Percentiles rank a stretch among this genome's conserved stretches.
Conservation (phyloP, 2,113 vertebrate genomes). For the Carassius gibelio region DNA sequence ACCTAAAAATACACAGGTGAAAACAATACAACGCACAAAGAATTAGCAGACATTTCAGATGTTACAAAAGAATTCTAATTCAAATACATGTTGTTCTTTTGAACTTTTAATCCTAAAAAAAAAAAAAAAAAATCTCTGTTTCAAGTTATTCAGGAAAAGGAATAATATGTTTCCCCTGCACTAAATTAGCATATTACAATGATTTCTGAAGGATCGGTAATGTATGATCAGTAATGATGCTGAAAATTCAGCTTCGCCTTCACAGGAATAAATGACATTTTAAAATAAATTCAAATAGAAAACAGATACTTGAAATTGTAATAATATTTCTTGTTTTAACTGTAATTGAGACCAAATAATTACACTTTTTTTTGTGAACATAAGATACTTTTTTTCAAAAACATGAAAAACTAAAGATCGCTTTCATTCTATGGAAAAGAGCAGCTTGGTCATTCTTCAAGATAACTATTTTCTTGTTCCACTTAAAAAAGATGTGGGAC, state of each 20-base stretch:
- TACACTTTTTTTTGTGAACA: not conserved
- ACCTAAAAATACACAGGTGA: constrained; percentile 72
- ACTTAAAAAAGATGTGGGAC: not conserved
- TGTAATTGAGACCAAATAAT: not conserved
- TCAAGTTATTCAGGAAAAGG: too few relatives aligned
- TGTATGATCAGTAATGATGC: not conserved
- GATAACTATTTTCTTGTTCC: not conserved
- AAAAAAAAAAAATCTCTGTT: too few relatives aligned
- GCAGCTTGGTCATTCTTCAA: constrained; percentile 4
- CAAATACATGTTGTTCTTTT: too few relatives aligned
- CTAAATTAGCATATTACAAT: not conserved
- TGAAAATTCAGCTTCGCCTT: not conserved
- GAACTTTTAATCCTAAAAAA: too few relatives aligned
- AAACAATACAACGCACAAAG: not conserved
- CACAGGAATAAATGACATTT: not conserved
- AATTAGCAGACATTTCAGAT: not conserved
- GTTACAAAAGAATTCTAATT: not conserved
- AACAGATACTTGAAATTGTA: not conserved
- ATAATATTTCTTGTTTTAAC: not conserved
- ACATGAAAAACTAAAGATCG: not conserved
- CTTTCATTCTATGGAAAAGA: not conserved
- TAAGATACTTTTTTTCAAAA: not conserved
- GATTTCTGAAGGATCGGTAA: not conserved
- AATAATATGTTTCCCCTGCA: not conserved
- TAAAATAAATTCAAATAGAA: not conserved